Evolutionary conservation across 1,140 invertebrate genomes (phyloP).

Genomic region (Pristionchus pacificus): DNA sequence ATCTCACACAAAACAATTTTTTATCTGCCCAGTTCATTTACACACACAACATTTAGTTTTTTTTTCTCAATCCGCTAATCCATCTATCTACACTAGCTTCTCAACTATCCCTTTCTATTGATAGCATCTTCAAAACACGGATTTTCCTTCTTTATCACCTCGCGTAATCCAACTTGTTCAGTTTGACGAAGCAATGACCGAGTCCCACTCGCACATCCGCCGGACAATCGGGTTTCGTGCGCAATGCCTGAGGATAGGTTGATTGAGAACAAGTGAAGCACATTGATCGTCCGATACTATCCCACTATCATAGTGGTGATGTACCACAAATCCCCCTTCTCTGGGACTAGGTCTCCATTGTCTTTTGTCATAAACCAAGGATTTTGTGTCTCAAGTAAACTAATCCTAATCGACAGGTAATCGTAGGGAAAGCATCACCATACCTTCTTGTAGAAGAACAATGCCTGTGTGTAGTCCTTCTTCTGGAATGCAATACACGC

Average conservation of each 20-base stretch:
- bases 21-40: too few relatives aligned
- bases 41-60: too few relatives aligned
- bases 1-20: too few relatives aligned
- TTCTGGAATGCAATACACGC: conserved; percentile 80
- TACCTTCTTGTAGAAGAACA: conserved; percentile 92
- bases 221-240: conserved; percentile 92
- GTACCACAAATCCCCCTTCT: background rate
- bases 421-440: too few relatives aligned
- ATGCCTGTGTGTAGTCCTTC: conserved; percentile 78
- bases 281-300: too few relatives aligned
- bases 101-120: too few relatives aligned
- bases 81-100: too few relatives aligned
- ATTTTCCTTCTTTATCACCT: conserved; percentile 61
- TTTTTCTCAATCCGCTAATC: too few relatives aligned
- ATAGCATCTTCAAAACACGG: too few relatives aligned
- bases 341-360: too few relatives aligned
- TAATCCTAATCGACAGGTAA: background rate
- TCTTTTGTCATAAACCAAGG: background rate
- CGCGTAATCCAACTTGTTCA: conserved; percentile 92
- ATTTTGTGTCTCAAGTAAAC: background rate
- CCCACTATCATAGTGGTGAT: too few relatives aligned
- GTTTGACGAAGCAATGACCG: conserved; percentile 95
- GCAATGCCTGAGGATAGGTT: conserved; percentile 65
- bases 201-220: conserved; percentile 82
- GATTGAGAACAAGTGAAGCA: too few relatives aligned